Conservation (phyloP, 1,140 invertebrate species). For the Hycleus phaleratus region DNA sequence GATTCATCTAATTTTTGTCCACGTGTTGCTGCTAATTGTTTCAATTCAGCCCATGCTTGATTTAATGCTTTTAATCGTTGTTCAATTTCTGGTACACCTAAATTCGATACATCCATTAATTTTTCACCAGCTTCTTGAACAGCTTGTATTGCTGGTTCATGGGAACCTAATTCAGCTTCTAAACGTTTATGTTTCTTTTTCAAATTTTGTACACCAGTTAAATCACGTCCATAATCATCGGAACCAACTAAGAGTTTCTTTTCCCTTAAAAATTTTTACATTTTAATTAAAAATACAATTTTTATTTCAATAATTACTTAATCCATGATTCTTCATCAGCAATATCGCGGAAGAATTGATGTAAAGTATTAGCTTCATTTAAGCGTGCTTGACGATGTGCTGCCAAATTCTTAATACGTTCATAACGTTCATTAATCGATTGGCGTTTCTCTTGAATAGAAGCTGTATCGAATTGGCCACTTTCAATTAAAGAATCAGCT, state of each 20-base stretch:
- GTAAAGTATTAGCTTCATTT: slow-evolving; percentile 92
- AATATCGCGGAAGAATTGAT: slow-evolving; percentile 99
- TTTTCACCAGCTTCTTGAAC: slow-evolving; percentile 96
- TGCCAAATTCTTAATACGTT: slow-evolving; percentile 87
- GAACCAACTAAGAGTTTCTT: slow-evolving; percentile 96
- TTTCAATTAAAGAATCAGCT: slow-evolving; percentile 88
- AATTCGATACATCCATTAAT: slow-evolving; percentile 93
- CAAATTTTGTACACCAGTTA: slow-evolving; percentile 96
- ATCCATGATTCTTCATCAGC: slow-evolving; percentile 99
- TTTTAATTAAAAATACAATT: neutral
- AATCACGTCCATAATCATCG: slow-evolving; percentile 95
- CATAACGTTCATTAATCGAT: slow-evolving; percentile 91
- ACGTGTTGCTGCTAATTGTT: slow-evolving; percentile 76
- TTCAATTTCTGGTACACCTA: slow-evolving; percentile 94
- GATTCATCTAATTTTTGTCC: slow-evolving; percentile 93
- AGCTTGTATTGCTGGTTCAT: slow-evolving; percentile 94
- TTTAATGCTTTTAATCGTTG: slow-evolving; percentile 75
- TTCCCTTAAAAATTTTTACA: slow-evolving; percentile 52
- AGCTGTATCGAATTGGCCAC: slow-evolving; percentile 89
- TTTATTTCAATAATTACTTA: slow-evolving; percentile 51
- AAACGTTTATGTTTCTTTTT: slow-evolving; percentile 97
- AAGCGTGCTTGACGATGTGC: slow-evolving; percentile 82
- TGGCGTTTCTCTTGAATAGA: slow-evolving; percentile 88
- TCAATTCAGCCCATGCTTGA: slow-evolving; percentile 85
- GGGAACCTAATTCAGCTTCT: slow-evolving; percentile 90